A percentile compares a stretch with the other conserved stretches of the same genome.
These are phyloP conservation scores for Bimastos eiseni DNA, from an alignment of 2,888 invertebrate species.

Conservation along the genomic window DNA sequence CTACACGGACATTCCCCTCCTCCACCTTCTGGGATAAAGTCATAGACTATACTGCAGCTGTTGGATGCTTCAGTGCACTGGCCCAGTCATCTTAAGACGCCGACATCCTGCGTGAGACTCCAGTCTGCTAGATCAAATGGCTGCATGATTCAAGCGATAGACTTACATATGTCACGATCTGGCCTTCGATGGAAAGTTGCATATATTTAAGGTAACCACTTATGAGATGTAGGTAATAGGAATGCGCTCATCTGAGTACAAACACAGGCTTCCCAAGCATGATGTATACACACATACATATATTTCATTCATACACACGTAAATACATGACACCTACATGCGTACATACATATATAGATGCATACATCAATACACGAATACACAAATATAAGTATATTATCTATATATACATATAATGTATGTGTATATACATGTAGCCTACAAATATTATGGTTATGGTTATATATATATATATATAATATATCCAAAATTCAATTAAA, in stretches of 20 bases:
- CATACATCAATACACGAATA: background rate
- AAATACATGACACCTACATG: too few relatives aligned
- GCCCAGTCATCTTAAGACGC: background rate
- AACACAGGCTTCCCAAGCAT: too few relatives aligned
- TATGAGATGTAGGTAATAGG: too few relatives aligned
- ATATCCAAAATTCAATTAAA: background rate
- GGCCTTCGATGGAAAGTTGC: background rate
- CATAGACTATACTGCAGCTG: background rate
- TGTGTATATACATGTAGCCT: background rate
- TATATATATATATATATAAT: background rate
- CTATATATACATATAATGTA: background rate
- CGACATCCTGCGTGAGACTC: background rate
- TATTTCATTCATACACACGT: too few relatives aligned
- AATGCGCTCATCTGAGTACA: too few relatives aligned
- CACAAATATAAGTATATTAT: background rate
- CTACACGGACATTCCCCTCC: background rate
- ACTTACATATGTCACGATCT: background rate
- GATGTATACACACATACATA: too few relatives aligned
- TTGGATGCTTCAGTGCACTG: background rate
- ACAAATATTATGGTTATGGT: background rate
- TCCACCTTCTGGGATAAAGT: background rate
- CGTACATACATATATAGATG: too few relatives aligned
- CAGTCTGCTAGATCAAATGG: too few relatives aligned
- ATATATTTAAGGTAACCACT: background rate
- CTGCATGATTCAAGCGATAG: background rate